Percentiles rank a stretch among this genome's conserved stretches.
Evolutionary conservation across 1,140 invertebrate genomes (phyloP).

Genomic region (Temnothorax curvispinosus): DNA sequence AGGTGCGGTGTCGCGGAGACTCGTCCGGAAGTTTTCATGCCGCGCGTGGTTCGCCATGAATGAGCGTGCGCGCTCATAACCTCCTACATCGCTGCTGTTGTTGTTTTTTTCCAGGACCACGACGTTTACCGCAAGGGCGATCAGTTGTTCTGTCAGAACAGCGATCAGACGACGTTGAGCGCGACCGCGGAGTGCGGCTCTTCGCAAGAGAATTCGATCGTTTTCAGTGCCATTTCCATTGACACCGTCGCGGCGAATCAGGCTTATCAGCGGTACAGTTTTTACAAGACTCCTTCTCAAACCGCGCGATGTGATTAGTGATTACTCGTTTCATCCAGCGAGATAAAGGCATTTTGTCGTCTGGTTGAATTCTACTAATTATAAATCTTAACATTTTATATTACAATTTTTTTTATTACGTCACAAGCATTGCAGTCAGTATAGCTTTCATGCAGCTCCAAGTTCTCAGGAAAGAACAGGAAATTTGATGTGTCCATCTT

Average conservation of each 20-base stretch:
- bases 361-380: neutral
- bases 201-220: conserved; percentile 84
- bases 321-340: neutral
- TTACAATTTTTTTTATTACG: neutral
- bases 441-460: neutral
- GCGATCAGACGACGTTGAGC: conserved; percentile 82
- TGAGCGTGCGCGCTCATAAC: conserved; percentile 55
- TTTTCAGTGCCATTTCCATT: conserved; percentile 84
- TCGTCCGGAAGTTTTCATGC: neutral
- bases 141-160: conserved; percentile 75
- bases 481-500: neutral
- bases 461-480: neutral
- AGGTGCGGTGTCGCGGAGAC: conserved; percentile 73
- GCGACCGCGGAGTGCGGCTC: conserved; percentile 82
- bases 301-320: neutral
- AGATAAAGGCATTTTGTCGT: neutral
- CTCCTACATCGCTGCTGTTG: conserved; percentile 35
- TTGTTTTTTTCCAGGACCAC: conserved; percentile 73
- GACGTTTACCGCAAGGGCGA: conserved; percentile 81
- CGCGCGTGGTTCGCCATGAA: neutral
- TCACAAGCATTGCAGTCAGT: neutral
- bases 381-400: neutral
- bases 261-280: conserved; percentile 81
- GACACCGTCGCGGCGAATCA: conserved; percentile 83
- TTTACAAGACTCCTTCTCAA: neutral